A percentile compares a stretch with the other conserved stretches of the same genome.
These are phyloP conservation scores for Odontomyia ornata DNA, from an alignment of 2,888 invertebrate species.

Conservation along the genomic window DNA sequence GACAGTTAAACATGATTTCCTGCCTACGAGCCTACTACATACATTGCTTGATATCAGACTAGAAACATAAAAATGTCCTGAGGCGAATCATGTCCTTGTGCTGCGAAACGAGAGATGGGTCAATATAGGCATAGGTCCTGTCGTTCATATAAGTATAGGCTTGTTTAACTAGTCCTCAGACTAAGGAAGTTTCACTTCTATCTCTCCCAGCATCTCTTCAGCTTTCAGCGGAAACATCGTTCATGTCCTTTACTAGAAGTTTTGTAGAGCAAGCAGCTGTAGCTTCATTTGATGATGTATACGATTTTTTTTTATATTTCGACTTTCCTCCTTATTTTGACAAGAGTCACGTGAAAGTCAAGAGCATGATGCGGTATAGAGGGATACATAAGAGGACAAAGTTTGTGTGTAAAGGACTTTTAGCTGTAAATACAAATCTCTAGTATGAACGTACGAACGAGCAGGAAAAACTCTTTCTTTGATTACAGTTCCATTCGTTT, in stretches of 20 bases:
- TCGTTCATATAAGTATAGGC: background rate
- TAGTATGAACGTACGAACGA: background rate
- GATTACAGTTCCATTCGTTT: conserved; percentile 24
- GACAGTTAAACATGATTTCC: conserved; percentile 39
- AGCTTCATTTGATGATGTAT: conserved; percentile 16
- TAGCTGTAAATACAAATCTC: conserved; percentile 4
- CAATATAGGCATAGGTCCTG: background rate
- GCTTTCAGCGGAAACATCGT: conserved; percentile 12
- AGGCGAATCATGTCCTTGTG: conserved; percentile 14
- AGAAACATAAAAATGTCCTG: conserved; percentile 30
- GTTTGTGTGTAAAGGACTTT: background rate
- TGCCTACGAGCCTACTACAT: conserved; percentile 18
- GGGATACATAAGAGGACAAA: too few relatives aligned
- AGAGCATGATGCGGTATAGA: background rate
- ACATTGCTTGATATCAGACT: conserved; percentile 6
- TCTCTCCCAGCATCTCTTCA: background rate
- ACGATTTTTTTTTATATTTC: background rate
- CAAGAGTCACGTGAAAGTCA: conserved; percentile 14
- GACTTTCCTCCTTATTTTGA: conserved; percentile 22
- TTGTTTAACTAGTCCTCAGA: background rate
- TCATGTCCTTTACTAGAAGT: too few relatives aligned
- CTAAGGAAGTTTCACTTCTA: background rate
- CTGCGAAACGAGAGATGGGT: background rate
- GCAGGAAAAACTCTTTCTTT: conserved; percentile 33
- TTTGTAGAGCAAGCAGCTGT: background rate